These are phyloP conservation scores for Geotrupes spiniger DNA, from an alignment of 2,888 invertebrate genomes.

Conservation along the genomic window DNA sequence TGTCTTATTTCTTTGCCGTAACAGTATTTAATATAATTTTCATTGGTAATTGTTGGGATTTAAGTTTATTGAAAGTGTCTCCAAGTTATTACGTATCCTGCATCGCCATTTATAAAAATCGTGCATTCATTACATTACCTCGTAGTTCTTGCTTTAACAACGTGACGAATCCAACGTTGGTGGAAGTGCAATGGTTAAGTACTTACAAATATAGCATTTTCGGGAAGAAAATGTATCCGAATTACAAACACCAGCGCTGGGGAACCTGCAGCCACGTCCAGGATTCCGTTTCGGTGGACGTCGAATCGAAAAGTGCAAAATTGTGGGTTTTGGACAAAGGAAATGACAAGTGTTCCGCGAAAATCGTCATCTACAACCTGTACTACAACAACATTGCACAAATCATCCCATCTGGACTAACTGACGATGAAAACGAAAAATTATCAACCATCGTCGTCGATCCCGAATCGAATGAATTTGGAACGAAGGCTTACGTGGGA, in stretches of 20 bases:
- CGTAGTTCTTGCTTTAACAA: slow-evolving; percentile 40
- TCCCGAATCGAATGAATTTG: slow-evolving; percentile 29
- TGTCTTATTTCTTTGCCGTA: too few relatives aligned
- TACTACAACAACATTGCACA: slow-evolving; percentile 34
- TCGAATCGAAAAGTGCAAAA: slow-evolving; percentile 45
- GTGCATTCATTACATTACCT: slow-evolving; percentile 49
- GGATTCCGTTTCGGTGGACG: slow-evolving; percentile 45
- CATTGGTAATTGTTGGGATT: slow-evolving; percentile 30
- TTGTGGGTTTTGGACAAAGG: slow-evolving; percentile 52
- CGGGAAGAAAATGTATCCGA: slow-evolving; percentile 24
- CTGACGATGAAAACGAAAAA: slow-evolving; percentile 32
- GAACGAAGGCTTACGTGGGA: slow-evolving; percentile 46
- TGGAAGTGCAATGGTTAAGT: slow-evolving; percentile 47
- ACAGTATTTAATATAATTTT: too few relatives aligned
- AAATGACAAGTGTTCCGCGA: slow-evolving; percentile 42
- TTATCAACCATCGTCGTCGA: slow-evolving; percentile 44
- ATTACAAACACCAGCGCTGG: slow-evolving; percentile 26
- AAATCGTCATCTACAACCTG: slow-evolving; percentile 48
- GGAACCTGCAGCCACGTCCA: slow-evolving; percentile 43
- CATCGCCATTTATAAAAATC: slow-evolving; percentile 46
- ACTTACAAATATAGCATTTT: slow-evolving; percentile 20
- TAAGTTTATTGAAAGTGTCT: slow-evolving; percentile 32
- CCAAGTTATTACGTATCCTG: slow-evolving; percentile 42
- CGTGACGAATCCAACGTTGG: slow-evolving; percentile 40
- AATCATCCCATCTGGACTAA: slow-evolving; percentile 28